Percentiles rank a stretch among this genome's conserved stretches.
Conservation (phyloP, 2,113 vertebrate species). For the Microtus richardsoni region DNA sequence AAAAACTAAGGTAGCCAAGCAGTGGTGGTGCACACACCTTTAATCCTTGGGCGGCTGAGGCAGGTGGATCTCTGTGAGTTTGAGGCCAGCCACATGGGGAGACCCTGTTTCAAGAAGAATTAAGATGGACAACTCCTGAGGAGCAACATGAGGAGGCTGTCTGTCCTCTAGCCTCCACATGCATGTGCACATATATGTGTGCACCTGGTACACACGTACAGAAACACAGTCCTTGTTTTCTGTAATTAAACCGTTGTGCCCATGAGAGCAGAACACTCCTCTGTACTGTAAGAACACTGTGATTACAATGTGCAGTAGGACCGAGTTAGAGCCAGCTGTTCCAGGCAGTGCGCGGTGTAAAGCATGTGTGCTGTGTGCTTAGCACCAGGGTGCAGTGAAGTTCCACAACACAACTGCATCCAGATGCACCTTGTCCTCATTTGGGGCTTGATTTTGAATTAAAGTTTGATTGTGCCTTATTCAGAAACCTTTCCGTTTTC, state of each 20-base stretch:
- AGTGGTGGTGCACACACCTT: background rate
- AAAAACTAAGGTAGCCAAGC: background rate
- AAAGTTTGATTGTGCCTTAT: background rate
- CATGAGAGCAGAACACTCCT: background rate
- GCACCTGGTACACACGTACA: background rate
- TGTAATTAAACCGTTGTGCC: background rate
- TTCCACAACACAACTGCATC: too few species aligned
- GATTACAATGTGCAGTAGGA: background rate
- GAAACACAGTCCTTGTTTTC: background rate
- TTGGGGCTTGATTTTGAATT: background rate
- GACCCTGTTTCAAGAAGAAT: background rate
- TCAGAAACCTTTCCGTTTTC: background rate
- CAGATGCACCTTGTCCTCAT: background rate
- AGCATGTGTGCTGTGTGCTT: background rate
- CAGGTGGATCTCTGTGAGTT: background rate
- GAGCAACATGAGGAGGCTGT: background rate
- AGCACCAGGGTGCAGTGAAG: background rate
- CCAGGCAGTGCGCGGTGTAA: background rate
- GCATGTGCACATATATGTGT: background rate
- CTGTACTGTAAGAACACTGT: background rate
- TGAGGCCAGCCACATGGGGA: background rate
- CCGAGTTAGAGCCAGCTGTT: too few species aligned
- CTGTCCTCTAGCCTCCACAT: too few species aligned
- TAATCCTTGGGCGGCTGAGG: background rate
- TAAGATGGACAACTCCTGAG: background rate